Conservation (phyloP, 2,888 invertebrate genomes). For the Nineta flava region DNA sequence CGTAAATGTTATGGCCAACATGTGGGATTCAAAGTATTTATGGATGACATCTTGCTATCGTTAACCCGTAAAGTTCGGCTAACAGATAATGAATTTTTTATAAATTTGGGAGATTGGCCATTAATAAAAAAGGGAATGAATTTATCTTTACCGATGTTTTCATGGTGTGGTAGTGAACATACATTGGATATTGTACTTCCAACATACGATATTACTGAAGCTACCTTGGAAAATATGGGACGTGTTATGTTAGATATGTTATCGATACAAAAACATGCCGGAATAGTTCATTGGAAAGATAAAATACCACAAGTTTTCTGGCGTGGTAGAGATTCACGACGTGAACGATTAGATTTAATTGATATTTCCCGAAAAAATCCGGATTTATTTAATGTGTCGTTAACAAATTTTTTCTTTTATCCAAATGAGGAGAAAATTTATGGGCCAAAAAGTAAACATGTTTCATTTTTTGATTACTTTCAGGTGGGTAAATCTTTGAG, state of each 20-base stretch:
- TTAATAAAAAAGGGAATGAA: conserved; percentile 38
- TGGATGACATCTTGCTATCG: conserved; percentile 73
- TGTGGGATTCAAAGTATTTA: conserved; percentile 91
- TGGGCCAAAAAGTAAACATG: conserved; percentile 69
- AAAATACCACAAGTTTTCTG: conserved; percentile 69
- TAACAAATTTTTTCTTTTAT: conserved; percentile 95
- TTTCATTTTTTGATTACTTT: conserved; percentile 89
- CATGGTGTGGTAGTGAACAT: conserved; percentile 88
- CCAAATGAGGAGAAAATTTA: conserved; percentile 66
- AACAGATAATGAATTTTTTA: conserved; percentile 78
- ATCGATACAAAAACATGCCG: conserved; percentile 66
- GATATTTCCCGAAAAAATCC: conserved; percentile 59
- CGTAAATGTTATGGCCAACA: conserved; percentile 87
- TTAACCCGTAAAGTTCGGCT: conserved; percentile 61
- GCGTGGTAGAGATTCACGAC: conserved; percentile 85
- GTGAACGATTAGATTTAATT: conserved; percentile 67
- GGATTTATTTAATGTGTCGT: conserved; percentile 72
- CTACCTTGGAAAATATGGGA: conserved; percentile 85
- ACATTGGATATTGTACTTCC: conserved; percentile 83
- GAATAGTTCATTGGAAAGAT: conserved; percentile 51
- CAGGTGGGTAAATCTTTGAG: conserved; percentile 44
- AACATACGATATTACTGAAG: conserved; percentile 88
- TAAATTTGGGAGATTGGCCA: conserved; percentile 95
- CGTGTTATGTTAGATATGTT: conserved; percentile 80
- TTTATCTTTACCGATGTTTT: conserved; percentile 62